These are phyloP conservation scores for Drosophila villosipedis DNA, from an alignment of 2,888 invertebrate genomes.

Conservation along the genomic window DNA sequence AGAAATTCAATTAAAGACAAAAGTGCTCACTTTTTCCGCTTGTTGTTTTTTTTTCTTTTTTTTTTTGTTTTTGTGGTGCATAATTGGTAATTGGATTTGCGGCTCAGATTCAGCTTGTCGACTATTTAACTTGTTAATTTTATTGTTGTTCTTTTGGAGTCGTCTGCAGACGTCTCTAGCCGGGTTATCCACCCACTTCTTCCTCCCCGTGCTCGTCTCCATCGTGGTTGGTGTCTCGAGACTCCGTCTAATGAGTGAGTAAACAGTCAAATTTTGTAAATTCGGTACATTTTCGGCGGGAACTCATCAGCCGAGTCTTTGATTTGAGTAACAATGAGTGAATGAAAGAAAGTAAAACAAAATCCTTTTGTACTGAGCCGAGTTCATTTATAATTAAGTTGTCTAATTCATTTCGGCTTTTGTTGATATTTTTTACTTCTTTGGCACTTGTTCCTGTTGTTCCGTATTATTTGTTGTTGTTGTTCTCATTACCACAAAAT, in stretches of 20 bases:
- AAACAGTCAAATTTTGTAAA: constrained; percentile 71
- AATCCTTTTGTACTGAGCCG: constrained; percentile 70
- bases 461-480: constrained; percentile 29
- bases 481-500: constrained; percentile 78
- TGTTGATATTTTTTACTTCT: constrained; percentile 61
- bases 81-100: constrained; percentile 76
- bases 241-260: constrained; percentile 70
- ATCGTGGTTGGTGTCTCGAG: constrained; percentile 32
- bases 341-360: constrained; percentile 41
- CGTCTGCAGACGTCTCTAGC: constrained; percentile 46
- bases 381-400: constrained; percentile 82
- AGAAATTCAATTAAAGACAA: constrained; percentile 67
- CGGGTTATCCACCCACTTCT: not conserved
- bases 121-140: constrained; percentile 79
- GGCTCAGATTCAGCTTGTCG: constrained; percentile 68
- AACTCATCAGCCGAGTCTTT: constrained; percentile 33
- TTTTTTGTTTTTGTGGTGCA: constrained; percentile 24
- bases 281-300: constrained; percentile 28
- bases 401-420: constrained; percentile 82
- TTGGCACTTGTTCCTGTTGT: constrained; percentile 52
- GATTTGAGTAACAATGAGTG: constrained; percentile 38
- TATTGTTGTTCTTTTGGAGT: constrained; percentile 77
- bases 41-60: not conserved
- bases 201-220: constrained; percentile 2
- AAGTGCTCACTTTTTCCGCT: constrained; percentile 17